A percentile compares a stretch with the other conserved stretches of the same genome.
Evolutionary conservation across 2,113 vertebrate genomes (phyloP).

Genomic region (Lamprologus callipterus): DNA sequence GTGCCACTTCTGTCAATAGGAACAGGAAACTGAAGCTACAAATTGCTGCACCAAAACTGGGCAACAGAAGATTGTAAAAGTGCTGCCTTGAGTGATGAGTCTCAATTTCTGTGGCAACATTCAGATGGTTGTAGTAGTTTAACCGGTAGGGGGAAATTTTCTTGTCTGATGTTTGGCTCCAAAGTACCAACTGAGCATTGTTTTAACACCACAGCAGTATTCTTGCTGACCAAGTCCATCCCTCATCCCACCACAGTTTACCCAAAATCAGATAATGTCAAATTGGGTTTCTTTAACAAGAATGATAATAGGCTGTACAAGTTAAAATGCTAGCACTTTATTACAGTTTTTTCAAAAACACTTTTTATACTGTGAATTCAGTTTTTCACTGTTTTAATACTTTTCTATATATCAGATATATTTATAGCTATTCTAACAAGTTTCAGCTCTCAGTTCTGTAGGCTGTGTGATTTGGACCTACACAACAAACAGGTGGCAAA

Average conservation of each 20-base stretch:
- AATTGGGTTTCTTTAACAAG: background rate
- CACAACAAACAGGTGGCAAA: slow-evolving; percentile 24
- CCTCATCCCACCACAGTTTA: background rate
- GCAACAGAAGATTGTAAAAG: background rate
- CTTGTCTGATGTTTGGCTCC: background rate
- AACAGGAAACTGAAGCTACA: background rate
- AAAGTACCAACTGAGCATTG: background rate
- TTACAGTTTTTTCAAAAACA: background rate
- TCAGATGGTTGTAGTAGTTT: background rate
- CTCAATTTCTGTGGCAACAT: background rate
- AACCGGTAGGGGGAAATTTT: background rate
- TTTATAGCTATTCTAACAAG: background rate
- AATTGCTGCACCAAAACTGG: background rate
- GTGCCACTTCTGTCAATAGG: background rate
- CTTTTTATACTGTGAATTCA: background rate
- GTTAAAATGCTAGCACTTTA: background rate
- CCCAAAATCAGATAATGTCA: background rate
- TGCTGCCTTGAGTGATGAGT: background rate
- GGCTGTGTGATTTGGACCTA: background rate
- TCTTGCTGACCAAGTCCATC: background rate
- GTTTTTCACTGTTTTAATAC: background rate
- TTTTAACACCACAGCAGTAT: background rate
- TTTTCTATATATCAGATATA: background rate
- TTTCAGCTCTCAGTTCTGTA: background rate
- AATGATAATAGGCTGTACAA: background rate